A percentile compares a stretch with the other conserved stretches of the same genome.
Evolutionary conservation across 2,888 invertebrate species (phyloP).

Genomic region (Pardosa pseudoannulata): DNA sequence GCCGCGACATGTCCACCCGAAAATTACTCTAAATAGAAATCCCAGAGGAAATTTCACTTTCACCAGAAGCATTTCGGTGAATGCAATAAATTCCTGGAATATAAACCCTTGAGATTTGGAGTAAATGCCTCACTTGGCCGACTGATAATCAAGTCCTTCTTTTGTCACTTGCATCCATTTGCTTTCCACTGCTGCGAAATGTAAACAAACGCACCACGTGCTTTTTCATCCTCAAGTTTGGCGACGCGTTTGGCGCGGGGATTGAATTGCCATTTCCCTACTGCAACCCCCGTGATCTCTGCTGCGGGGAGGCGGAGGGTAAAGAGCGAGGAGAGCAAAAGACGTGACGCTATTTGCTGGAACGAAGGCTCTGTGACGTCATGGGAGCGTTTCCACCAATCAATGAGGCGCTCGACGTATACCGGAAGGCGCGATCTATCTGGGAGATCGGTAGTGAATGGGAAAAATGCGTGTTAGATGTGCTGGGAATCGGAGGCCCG

Average conservation of each 20-base stretch:
- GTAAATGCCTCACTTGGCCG: too few relatives aligned
- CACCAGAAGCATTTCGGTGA: too few relatives aligned
- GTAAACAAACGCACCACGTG: conserved; percentile 63
- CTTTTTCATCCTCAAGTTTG: conserved; percentile 21
- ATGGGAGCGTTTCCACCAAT: conserved; percentile 47
- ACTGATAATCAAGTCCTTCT: too few relatives aligned
- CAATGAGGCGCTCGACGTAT: conserved; percentile 44
- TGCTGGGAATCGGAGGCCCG: neutral
- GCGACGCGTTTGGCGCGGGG: conserved; percentile 30
- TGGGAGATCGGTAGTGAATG: neutral
- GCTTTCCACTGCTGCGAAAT: neutral
- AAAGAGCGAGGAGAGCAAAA: conserved; percentile 67
- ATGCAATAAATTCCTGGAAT: too few relatives aligned
- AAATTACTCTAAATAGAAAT: too few relatives aligned
- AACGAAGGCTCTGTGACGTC: conserved; percentile 63
- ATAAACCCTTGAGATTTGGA: too few relatives aligned
- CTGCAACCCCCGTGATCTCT: conserved; percentile 50
- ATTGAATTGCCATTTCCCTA: conserved; percentile 1
- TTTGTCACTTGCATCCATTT: too few relatives aligned
- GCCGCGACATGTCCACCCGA: too few relatives aligned
- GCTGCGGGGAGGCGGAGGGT: conserved; percentile 58
- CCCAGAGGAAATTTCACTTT: too few relatives aligned
- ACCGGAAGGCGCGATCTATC: conserved; percentile 55
- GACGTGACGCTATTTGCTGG: conserved; percentile 72
- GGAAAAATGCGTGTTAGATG: neutral